A percentile compares a stretch with the other conserved stretches of the same genome.
phyloP scores from a whole-genome alignment of 2,797 vertebrate species.

The Karalla daura region DNA sequence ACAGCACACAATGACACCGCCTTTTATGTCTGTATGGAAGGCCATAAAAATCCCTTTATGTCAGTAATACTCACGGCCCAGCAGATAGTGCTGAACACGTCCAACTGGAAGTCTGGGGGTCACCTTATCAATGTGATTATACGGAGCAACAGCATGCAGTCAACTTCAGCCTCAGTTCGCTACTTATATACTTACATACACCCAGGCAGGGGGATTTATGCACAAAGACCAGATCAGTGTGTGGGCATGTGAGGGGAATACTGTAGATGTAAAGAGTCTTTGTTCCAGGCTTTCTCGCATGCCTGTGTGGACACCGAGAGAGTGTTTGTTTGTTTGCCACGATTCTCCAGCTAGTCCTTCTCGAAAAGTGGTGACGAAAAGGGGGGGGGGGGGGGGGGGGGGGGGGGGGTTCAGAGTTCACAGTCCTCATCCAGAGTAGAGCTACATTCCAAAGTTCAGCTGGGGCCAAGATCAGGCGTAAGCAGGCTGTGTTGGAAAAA shows the following conservation, averaged over 20 bases:
- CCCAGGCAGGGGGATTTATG: no score
- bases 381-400: not conserved
- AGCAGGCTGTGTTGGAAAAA: not conserved
- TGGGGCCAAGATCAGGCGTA: not conserved
- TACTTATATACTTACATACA: no score
- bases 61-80: not conserved
- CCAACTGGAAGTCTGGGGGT: not conserved
- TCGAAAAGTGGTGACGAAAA: no score
- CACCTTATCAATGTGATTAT: not conserved
- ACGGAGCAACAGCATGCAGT: not conserved
- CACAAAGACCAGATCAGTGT: no score
- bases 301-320: not conserved
- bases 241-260: not conserved
- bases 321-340: not conserved
- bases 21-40: slow-evolving; percentile 33
- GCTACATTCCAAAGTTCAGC: not conserved
- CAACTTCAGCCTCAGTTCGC: no score
- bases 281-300: not conserved
- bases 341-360: not conserved
- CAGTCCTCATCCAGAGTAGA: not conserved
- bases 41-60: slow-evolving; percentile 20
- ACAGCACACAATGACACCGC: slow-evolving; percentile 24
- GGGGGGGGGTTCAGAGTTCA: not conserved
- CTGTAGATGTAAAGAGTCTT: not conserved
- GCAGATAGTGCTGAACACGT: not conserved